Evolutionary conservation across 2,113 vertebrate genomes (phyloP).

Genomic region (Cololabis saira): DNA sequence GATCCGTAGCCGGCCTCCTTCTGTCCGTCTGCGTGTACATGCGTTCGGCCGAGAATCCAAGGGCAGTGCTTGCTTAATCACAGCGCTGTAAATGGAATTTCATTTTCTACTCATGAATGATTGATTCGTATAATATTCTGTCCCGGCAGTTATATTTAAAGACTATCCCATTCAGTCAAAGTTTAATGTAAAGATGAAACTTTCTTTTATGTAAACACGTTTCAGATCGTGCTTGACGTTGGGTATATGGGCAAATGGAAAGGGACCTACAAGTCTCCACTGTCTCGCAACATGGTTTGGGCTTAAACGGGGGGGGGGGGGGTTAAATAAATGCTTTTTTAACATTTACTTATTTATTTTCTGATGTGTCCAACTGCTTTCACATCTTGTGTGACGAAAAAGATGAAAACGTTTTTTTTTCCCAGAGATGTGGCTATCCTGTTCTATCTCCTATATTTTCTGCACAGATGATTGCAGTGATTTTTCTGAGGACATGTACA

Average conservation of each 20-base stretch:
- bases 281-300: slow-evolving; percentile 9
- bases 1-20: slow-evolving; percentile 25
- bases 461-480: slow-evolving; percentile 20
- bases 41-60: slow-evolving; percentile 27
- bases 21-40: slow-evolving; percentile 3
- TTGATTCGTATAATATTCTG: slow-evolving; percentile 52
- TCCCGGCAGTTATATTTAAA: slow-evolving; percentile 21
- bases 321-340: no score
- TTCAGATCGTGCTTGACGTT: slow-evolving; percentile 7
- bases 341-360: neutral
- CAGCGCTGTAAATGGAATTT: slow-evolving; percentile 47
- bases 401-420: slow-evolving; percentile 15
- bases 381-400: neutral
- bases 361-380: neutral
- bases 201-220: slow-evolving; percentile 4
- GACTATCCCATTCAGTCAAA: slow-evolving; percentile 9
- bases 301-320: no score
- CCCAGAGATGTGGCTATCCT: neutral
- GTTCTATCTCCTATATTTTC: slow-evolving; percentile 14
- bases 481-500: slow-evolving; percentile 27
- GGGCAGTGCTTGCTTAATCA: slow-evolving; percentile 46
- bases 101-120: slow-evolving; percentile 60
- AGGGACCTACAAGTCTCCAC: neutral
- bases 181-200: neutral
- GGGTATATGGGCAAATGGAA: neutral